A percentile compares a stretch with the other conserved stretches of the same genome.
phyloP scores from a whole-genome alignment of 2,888 invertebrate genomes.

The Apamea sordens region DNA sequence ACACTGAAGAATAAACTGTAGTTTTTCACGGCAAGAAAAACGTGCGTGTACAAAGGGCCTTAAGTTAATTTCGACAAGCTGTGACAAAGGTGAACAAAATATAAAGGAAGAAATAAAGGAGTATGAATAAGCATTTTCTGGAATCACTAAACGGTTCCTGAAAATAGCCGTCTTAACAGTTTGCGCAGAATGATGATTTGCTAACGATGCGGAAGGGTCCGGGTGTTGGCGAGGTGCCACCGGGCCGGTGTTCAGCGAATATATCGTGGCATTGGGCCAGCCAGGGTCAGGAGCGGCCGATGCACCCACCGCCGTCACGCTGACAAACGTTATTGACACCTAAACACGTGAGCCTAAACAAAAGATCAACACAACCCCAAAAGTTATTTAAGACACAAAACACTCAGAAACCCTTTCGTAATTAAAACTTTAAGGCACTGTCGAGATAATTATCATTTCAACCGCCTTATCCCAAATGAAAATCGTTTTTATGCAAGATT shows the following conservation, averaged over 20 bases:
- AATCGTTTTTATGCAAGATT: slow-evolving; percentile 68
- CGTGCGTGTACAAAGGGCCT: neutral
- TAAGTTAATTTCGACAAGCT: neutral
- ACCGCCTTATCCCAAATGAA: slow-evolving; percentile 52
- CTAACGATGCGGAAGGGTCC: slow-evolving; percentile 87
- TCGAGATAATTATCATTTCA: slow-evolving; percentile 57
- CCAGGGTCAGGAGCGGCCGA: slow-evolving; percentile 90
- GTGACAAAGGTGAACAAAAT: neutral
- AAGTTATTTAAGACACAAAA: slow-evolving; percentile 31
- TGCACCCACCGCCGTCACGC: slow-evolving; percentile 82
- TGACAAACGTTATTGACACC: slow-evolving; percentile 69
- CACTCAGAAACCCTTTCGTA: slow-evolving; percentile 57
- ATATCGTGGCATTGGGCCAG: slow-evolving; percentile 89
- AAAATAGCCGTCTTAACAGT: slow-evolving; percentile 70
- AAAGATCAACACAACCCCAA: slow-evolving; percentile 47
- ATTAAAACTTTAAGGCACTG: slow-evolving; percentile 61
- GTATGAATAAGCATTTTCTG: slow-evolving; percentile 62
- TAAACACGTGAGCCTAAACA: slow-evolving; percentile 58
- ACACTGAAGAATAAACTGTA: neutral
- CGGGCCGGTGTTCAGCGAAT: slow-evolving; percentile 77
- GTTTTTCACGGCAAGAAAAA: neutral
- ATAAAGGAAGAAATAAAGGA: slow-evolving; percentile 26
- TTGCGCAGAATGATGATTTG: slow-evolving; percentile 80
- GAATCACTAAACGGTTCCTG: slow-evolving; percentile 61
- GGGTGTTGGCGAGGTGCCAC: slow-evolving; percentile 82